A percentile compares a stretch with the other conserved stretches of the same genome.
phyloP scores from a whole-genome alignment of 2,113 vertebrate genomes.

The Hypanus sabinus region DNA sequence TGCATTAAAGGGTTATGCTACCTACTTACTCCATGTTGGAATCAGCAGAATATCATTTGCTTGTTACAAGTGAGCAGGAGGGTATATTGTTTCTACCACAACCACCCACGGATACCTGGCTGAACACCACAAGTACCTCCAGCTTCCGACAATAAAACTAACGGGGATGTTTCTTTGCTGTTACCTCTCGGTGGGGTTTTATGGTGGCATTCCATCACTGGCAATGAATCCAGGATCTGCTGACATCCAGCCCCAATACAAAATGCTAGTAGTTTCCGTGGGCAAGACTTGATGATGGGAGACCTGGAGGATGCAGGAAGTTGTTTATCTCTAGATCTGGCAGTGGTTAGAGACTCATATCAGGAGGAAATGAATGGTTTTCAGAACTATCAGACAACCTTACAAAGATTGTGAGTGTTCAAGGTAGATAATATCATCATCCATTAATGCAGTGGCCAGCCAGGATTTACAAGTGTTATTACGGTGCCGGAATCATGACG shows the following conservation, averaged over 20 bases:
- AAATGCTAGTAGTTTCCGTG: neutral
- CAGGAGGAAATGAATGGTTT: neutral
- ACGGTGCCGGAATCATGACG: neutral
- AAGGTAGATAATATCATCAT: neutral
- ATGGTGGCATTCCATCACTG: neutral
- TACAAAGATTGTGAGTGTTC: neutral
- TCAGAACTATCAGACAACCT: neutral
- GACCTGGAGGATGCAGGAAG: neutral
- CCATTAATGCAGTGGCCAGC: neutral
- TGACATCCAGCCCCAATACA: neutral
- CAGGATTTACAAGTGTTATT: neutral
- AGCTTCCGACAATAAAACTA: neutral
- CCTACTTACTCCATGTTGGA: neutral
- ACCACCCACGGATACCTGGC: neutral
- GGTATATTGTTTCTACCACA: neutral
- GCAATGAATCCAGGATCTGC: neutral
- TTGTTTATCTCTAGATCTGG: neutral
- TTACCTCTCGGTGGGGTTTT: neutral
- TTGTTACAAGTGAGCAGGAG: neutral
- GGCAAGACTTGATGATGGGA: neutral
- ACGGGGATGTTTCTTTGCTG: neutral
- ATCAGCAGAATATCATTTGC: neutral
- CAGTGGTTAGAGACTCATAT: conserved; percentile 21
- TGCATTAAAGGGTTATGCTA: neutral
- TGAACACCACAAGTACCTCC: neutral